phyloP scores from a whole-genome alignment of 2,113 vertebrate genomes.

The Thunnus thynnus region DNA sequence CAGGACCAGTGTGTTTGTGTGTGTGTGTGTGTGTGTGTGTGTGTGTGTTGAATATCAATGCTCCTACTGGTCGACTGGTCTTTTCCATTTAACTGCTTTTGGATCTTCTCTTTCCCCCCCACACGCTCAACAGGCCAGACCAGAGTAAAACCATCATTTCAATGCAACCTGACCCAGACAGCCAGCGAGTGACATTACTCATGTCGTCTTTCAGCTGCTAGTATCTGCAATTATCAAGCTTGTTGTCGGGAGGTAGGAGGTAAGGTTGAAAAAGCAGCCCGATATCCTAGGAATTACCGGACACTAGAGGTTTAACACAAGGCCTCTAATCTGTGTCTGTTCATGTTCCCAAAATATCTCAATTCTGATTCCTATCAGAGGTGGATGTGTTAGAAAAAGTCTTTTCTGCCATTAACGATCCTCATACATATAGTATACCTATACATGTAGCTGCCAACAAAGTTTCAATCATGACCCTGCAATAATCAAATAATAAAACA shows the following conservation, averaged over 20 bases:
- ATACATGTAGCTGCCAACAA: no score
- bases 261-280: background rate
- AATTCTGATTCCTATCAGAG: no score
- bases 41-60: constrained; percentile 69
- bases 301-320: no score
- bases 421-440: no score
- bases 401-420: no score
- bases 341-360: no score
- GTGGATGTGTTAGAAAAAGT: no score
- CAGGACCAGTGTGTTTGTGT: constrained; percentile 29
- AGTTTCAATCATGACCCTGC: no score
- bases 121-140: constrained; percentile 8
- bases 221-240: no score
- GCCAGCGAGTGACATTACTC: background rate
- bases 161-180: background rate
- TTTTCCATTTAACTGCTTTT: constrained; percentile 66
- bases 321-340: no score
- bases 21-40: constrained; percentile 31
- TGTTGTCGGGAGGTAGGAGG: no score
- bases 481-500: no score
- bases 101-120: background rate
- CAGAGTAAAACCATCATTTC: constrained; percentile 6
- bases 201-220: background rate
- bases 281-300: background rate
- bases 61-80: constrained; percentile 47